These are phyloP conservation scores for Rhorus exstirpatorius DNA, from an alignment of 2,888 invertebrate genomes.

Conservation along the genomic window DNA sequence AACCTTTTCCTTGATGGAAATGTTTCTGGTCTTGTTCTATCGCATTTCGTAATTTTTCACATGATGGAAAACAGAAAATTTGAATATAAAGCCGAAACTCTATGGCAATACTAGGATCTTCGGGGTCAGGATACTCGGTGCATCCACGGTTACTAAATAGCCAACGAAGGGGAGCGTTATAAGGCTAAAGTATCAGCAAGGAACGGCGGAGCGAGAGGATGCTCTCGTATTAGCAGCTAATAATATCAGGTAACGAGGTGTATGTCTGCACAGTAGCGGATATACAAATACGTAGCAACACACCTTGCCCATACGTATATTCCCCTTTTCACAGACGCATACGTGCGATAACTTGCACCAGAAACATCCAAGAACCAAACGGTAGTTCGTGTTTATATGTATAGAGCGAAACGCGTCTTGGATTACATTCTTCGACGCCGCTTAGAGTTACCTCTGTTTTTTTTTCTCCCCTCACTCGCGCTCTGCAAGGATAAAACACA, in stretches of 20 bases:
- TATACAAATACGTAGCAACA: conserved; percentile 45
- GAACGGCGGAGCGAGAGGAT: conserved; percentile 46
- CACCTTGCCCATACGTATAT: conserved; percentile 19
- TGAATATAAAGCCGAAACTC: conserved; percentile 5
- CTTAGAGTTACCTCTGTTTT: conserved; percentile 56
- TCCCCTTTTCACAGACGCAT: conserved; percentile 32
- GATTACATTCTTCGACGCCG: conserved; percentile 65
- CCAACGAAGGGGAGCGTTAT: conserved; percentile 27
- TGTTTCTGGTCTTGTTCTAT: too few species aligned
- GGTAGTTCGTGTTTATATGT: conserved; percentile 45
- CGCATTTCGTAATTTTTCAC: too few species aligned
- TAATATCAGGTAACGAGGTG: conserved; percentile 79
- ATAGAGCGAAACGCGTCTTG: conserved; percentile 54
- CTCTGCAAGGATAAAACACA: not conserved
- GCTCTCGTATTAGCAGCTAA: conserved; percentile 77
- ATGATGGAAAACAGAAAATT: conserved; percentile 41
- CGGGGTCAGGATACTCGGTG: conserved; percentile 68
- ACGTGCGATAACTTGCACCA: conserved; percentile 41
- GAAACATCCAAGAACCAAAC: conserved; percentile 36
- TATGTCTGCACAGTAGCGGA: conserved; percentile 71
- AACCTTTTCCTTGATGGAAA: too few species aligned
- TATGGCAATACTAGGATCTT: conserved; percentile 45
- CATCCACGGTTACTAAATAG: conserved; percentile 78
- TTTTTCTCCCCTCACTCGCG: conserved; percentile 26
- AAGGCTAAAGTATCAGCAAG: conserved; percentile 9